phyloP scores from a whole-genome alignment of 2,113 vertebrate genomes.

The Tachuris rubrigastra region DNA sequence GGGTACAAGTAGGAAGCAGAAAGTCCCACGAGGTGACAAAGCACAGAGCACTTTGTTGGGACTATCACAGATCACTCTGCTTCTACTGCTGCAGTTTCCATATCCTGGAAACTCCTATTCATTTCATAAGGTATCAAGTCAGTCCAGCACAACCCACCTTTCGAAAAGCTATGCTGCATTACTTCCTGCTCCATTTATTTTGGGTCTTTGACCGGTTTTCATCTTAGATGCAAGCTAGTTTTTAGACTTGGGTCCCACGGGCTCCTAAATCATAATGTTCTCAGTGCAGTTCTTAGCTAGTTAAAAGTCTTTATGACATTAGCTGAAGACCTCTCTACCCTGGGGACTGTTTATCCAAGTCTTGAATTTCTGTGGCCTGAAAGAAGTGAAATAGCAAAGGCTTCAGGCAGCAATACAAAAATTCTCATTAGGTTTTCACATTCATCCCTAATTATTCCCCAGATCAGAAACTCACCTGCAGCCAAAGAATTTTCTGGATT shows the following conservation, averaged over 20 bases:
- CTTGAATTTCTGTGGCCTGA: neutral
- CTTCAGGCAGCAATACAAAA: neutral
- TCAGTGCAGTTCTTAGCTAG: neutral
- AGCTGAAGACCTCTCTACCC: neutral
- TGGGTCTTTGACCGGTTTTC: neutral
- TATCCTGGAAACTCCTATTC: neutral
- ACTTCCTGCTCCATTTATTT: neutral
- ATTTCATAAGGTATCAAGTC: rapidly evolving
- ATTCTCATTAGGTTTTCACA: neutral
- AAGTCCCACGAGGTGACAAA: neutral
- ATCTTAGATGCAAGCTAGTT: neutral
- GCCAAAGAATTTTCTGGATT: neutral
- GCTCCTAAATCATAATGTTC: neutral
- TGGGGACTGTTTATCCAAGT: neutral
- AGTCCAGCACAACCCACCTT: neutral
- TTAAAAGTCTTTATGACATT: neutral
- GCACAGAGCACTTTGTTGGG: neutral
- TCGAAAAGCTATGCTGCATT: neutral
- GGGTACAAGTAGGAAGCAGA: neutral
- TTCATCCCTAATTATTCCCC: neutral
- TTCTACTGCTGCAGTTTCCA: neutral
- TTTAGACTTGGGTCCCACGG: neutral
- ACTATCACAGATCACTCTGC: neutral
- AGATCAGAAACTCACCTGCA: neutral
- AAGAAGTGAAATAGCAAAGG: neutral